A percentile compares a stretch with the other conserved stretches of the same genome.
Conservation (phyloP, 2,888 invertebrate genomes). For the Eristalis arbustorum region DNA sequence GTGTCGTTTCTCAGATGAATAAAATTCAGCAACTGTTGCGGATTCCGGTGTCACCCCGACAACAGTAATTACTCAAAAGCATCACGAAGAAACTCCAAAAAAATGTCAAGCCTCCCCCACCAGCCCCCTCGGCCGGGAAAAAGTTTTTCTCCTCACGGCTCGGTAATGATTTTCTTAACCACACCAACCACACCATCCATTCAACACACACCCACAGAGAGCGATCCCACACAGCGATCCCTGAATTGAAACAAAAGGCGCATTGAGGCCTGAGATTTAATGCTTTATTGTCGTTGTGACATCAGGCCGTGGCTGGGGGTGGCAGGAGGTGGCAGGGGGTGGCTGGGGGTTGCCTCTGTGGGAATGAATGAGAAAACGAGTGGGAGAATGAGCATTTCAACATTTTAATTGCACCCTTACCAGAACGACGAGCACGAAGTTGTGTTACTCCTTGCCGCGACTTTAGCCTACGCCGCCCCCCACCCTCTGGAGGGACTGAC, state of each 20-base stretch:
- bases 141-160: conserved; percentile 11
- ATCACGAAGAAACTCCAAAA: conserved; percentile 7
- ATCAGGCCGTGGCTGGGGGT: neutral
- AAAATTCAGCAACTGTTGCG: conserved; percentile 38
- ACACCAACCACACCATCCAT: neutral
- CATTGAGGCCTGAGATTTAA: conserved; percentile 37
- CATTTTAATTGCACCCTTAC: conserved; percentile 55
- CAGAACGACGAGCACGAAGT: neutral
- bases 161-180: conserved; percentile 45
- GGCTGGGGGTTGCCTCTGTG: neutral
- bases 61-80: conserved; percentile 54
- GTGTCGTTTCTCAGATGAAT: conserved; percentile 24
- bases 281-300: conserved; percentile 36
- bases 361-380: neutral
- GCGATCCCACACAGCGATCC: neutral
- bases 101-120: neutral
- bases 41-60: conserved; percentile 18
- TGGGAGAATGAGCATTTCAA: conserved; percentile 33
- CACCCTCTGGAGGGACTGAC: no score
- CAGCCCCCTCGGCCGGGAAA: neutral
- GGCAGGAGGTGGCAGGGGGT: neutral
- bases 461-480: neutral
- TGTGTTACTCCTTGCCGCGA: neutral
- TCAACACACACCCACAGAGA: neutral
- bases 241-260: conserved; percentile 58